phyloP scores from a whole-genome alignment of 2,888 invertebrate species.

The Lithophane socia region DNA sequence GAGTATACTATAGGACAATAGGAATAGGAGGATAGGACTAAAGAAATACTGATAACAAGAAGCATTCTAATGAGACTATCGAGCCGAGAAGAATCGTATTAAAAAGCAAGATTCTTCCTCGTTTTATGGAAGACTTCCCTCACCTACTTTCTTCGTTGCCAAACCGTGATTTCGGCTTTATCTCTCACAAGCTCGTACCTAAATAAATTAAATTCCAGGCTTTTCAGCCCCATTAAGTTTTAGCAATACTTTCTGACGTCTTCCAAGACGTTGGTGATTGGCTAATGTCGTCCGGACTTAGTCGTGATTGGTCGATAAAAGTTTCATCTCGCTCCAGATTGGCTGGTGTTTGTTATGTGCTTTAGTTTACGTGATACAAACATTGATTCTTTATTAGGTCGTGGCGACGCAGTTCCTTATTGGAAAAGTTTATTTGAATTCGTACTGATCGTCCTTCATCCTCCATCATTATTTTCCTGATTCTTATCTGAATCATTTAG shows the following conservation, averaged over 20 bases:
- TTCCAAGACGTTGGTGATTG: slow-evolving; percentile 66
- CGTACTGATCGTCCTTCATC: background rate
- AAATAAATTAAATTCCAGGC: slow-evolving; percentile 61
- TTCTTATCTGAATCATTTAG: background rate
- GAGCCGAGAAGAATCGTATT: background rate
- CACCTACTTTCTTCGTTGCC: background rate
- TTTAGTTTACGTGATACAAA: slow-evolving; percentile 59
- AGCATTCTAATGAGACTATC: background rate
- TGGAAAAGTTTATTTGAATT: slow-evolving; percentile 27
- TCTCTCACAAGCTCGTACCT: slow-evolving; percentile 25
- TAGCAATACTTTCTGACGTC: slow-evolving; percentile 61
- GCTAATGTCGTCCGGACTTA: slow-evolving; percentile 63
- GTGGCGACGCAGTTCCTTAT: slow-evolving; percentile 33
- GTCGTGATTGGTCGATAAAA: slow-evolving; percentile 71
- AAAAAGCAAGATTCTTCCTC: slow-evolving; percentile 12
- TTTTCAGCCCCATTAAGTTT: slow-evolving; percentile 56
- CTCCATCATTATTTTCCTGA: background rate
- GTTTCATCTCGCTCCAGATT: slow-evolving; percentile 71
- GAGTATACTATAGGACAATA: no score
- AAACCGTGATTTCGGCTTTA: slow-evolving; percentile 33
- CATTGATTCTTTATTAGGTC: slow-evolving; percentile 58
- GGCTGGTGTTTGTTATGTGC: slow-evolving; percentile 64
- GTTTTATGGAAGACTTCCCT: background rate
- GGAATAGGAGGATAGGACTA: no score
- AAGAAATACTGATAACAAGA: background rate